A percentile compares a stretch with the other conserved stretches of the same genome.
These are phyloP conservation scores for Micronycteris hirsuta DNA, from an alignment of 2,113 vertebrate species.

Conservation along the genomic window DNA sequence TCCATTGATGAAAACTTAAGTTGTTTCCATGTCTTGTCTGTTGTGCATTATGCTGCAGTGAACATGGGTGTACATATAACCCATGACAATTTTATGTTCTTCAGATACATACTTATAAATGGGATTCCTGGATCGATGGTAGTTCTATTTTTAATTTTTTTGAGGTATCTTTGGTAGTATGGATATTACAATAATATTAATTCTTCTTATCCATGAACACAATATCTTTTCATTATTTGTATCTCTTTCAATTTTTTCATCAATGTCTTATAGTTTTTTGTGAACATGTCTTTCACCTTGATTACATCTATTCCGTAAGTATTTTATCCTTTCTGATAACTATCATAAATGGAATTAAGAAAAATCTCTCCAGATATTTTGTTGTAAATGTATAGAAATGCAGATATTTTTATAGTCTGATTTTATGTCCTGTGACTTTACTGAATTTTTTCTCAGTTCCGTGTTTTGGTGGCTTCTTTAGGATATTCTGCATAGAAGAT, in stretches of 20 bases:
- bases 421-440: neutral
- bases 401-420: neutral
- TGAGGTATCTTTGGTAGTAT: neutral
- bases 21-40: neutral
- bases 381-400: neutral
- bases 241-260: neutral
- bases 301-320: neutral
- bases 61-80: neutral
- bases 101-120: neutral
- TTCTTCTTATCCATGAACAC: neutral
- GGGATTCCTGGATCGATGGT: neutral
- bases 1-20: neutral
- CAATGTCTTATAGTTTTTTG: neutral
- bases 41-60: neutral
- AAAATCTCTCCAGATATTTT: neutral
- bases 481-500: neutral
- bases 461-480: neutral
- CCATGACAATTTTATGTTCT: neutral
- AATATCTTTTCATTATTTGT: neutral
- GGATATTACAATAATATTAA: neutral
- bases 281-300: neutral
- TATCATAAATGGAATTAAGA: neutral
- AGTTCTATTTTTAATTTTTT: neutral
- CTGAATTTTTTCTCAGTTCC: neutral
- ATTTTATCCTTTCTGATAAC: neutral